These are phyloP conservation scores for Anguilla pacifica DNA, from an alignment of 2,797 vertebrate genomes.

Conservation along the genomic window DNA sequence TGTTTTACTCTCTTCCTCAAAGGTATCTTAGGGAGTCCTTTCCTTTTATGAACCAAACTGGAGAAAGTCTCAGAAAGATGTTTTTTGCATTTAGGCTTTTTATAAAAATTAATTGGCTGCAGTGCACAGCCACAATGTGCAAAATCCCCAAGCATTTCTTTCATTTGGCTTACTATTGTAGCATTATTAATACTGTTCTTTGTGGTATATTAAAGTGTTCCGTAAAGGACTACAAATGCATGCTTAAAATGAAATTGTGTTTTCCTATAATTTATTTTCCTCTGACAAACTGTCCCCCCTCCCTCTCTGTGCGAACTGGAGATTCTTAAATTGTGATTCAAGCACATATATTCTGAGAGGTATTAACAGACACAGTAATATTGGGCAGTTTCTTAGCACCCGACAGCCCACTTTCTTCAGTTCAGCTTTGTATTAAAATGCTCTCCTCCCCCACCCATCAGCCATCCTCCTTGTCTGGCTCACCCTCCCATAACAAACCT, in stretches of 20 bases:
- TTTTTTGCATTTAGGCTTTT: not conserved
- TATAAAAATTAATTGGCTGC: not conserved
- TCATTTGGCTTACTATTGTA: not conserved
- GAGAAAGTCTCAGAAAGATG: not conserved
- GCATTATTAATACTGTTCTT: not conserved
- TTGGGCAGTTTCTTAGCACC: not conserved
- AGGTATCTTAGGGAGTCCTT: not conserved
- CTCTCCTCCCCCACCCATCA: not conserved
- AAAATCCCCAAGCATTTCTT: conserved; percentile 6
- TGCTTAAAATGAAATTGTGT: not conserved
- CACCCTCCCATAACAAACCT: not conserved
- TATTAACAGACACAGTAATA: not conserved
- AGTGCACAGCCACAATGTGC: not conserved
- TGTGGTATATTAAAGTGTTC: not conserved
- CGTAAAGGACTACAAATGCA: not conserved
- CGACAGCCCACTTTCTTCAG: not conserved
- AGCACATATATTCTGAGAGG: not conserved
- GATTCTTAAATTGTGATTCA: too few relatives aligned
- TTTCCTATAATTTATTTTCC: not conserved
- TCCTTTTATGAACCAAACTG: not conserved
- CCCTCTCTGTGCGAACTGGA: not conserved
- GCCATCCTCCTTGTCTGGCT: not conserved
- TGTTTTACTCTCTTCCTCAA: not conserved
- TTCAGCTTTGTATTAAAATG: not conserved
- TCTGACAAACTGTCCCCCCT: not conserved